phyloP scores from a whole-genome alignment of 2,888 invertebrate genomes.

The Ceratothoa steindachneri region DNA sequence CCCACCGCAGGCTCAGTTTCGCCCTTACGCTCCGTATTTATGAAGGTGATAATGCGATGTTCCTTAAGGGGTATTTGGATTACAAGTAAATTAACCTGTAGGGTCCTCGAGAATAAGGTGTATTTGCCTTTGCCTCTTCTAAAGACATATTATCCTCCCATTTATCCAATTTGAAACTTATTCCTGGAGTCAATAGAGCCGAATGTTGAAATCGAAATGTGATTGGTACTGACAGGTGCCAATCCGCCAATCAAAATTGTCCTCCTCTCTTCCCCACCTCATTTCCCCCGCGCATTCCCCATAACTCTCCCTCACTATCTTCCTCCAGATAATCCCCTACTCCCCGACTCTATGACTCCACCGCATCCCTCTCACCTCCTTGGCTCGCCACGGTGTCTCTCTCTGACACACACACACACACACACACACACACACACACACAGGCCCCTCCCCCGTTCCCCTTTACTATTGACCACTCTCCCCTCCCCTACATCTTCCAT shows the following conservation, averaged over 20 bases:
- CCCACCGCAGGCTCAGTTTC: neutral
- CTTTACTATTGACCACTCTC: neutral
- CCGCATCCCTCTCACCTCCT: neutral
- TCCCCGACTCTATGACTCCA: neutral
- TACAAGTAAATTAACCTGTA: conserved; percentile 1
- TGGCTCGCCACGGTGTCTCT: too few species aligned
- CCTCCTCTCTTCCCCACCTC: neutral
- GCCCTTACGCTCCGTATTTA: neutral
- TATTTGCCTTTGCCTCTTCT: neutral
- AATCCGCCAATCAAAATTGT: conserved; percentile 6
- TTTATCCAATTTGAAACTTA: neutral
- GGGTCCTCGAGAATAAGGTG: neutral
- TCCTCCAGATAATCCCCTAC: too few species aligned
- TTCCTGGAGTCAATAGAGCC: neutral
- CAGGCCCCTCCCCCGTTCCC: neutral
- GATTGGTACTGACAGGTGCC: conserved; percentile 2
- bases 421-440: neutral
- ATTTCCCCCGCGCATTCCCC: neutral
- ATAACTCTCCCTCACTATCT: neutral
- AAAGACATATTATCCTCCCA: neutral
- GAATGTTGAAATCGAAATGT: neutral
- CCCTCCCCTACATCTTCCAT: neutral
- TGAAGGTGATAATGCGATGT: neutral
- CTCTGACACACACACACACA: neutral
- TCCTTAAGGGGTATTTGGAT: neutral